These are phyloP conservation scores for Drosophila lini DNA, from an alignment of 1,140 invertebrate species.

Conservation along the genomic window DNA sequence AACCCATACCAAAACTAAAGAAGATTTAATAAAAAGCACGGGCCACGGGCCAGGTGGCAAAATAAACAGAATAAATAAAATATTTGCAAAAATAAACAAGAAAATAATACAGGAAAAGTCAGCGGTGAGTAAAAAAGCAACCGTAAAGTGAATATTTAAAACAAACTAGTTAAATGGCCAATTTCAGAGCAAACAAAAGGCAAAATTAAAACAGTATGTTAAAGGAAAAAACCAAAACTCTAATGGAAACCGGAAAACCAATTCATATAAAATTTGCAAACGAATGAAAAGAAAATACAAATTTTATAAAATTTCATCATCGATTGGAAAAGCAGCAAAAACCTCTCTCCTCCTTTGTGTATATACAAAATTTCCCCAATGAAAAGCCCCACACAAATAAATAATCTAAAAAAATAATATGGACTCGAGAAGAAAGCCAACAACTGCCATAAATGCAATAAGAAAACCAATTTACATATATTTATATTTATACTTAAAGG, in stretches of 20 bases:
- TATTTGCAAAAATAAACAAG: constrained; percentile 24
- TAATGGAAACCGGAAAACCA: constrained; percentile 22
- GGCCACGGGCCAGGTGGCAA: background rate
- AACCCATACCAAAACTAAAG: background rate
- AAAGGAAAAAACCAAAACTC: constrained; percentile 7
- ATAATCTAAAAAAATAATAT: background rate
- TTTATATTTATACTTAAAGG: constrained; percentile 14
- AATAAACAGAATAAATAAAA: constrained; percentile 23
- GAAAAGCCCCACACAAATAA: constrained; percentile 16
- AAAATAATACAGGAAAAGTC: constrained; percentile 10
- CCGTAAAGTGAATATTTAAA: constrained; percentile 26
- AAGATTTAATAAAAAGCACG: background rate
- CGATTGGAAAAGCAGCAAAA: constrained; percentile 14
- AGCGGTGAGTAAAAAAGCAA: constrained; percentile 6
- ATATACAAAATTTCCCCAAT: constrained; percentile 15
- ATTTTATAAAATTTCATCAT: constrained; percentile 19
- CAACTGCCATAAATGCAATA: constrained; percentile 74
- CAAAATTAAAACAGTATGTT: constrained; percentile 26
- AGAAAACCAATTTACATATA: constrained; percentile 38
- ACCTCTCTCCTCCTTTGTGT: constrained; percentile 12
- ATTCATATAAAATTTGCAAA: constrained; percentile 10
- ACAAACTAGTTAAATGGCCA: constrained; percentile 19
- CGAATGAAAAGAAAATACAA: constrained; percentile 14
- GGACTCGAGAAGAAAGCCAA: constrained; percentile 7
- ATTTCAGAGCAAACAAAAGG: constrained; percentile 12